Base-by-base conservation (phyloP, 64 coral and sea anemone genomes). In the Acropora yongei region DNA sequence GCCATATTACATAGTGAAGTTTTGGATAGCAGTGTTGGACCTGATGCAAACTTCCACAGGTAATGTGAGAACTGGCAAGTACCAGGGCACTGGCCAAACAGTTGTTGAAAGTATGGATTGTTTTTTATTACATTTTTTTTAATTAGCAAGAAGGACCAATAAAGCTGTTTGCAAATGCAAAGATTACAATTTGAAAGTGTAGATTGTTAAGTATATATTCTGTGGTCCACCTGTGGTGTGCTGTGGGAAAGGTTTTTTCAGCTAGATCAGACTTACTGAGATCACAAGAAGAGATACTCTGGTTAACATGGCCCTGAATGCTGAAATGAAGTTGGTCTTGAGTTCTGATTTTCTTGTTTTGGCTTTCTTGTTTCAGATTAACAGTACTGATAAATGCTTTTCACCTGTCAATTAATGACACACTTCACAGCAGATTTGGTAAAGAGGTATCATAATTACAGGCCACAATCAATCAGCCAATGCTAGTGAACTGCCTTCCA, bases 301-400 rank as follows among this genome's bases (percentile, higher is more conserved):
- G n/a, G n/a, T n/a, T n/a, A n/a, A n/a, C n/a, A n/a, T n/a, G n/a
- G n/a, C n/a, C 57, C 45, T 66, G 13, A 0, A 30, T 82, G 41
- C 57, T 44, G 5, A 44, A 13, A 16, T 45, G 6, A 66, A 3
- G 18, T 1, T 71, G 7, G 48, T 11, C 44, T 45, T 6, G 14
- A 49, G 8, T 58, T 81, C 1, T 60, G 5, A 58, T 55, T 5
- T 0, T 9, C 51, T 55, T 55, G 51, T 57, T 81, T 10, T 8
- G 1, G 2, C 30, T 12, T 67, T 49, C 9, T 78, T 12, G 76
- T 91, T 39, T 41, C 41, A 96, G 95, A 30, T 75, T 80, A 16
- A 39, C 85, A 1, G 73, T 96, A 68, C 95, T 87, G 13, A 75
- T 96, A 68, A 87, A 96, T 90, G 80, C 80, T 19, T 96, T 90